A percentile compares a stretch with the other conserved stretches of the same genome.
phyloP scores from a whole-genome alignment of 2,888 invertebrate species.

The Orthosia gracilis region DNA sequence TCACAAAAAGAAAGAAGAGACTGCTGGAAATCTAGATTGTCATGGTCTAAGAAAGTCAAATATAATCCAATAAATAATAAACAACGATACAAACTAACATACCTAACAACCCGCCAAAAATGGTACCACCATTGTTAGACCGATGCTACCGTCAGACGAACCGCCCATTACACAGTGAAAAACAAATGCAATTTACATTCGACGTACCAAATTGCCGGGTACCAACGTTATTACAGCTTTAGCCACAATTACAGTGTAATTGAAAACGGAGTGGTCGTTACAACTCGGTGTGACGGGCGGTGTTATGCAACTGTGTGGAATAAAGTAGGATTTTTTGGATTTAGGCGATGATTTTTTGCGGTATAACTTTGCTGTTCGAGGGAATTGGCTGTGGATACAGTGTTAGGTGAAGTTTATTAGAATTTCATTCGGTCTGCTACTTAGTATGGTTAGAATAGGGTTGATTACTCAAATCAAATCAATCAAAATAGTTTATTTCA shows the following conservation, averaged over 20 bases:
- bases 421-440: background rate
- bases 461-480: too few species aligned
- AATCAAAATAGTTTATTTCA: too few species aligned
- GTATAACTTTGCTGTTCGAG: background rate
- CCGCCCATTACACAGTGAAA: constrained; percentile 74
- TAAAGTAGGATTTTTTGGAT: constrained; percentile 62
- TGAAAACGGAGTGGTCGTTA: constrained; percentile 88
- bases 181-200: constrained; percentile 86
- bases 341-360: constrained; percentile 21
- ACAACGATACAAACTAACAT: constrained; percentile 1
- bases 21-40: too few species aligned
- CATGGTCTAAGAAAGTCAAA: background rate
- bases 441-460: too few species aligned
- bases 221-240: constrained; percentile 83
- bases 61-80: constrained; percentile 9
- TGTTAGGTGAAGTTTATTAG: background rate
- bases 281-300: constrained; percentile 76
- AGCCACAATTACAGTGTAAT: constrained; percentile 88
- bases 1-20: too few species aligned
- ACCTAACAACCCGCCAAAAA: constrained; percentile 37
- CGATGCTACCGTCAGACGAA: constrained; percentile 57
- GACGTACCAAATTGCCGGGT: constrained; percentile 83
- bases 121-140: constrained; percentile 35
- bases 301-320: constrained; percentile 65
- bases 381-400: background rate